A percentile compares a stretch with the other conserved stretches of the same genome.
Evolutionary conservation across 2,113 vertebrate species (phyloP).

Genomic region (Caranx ignobilis): DNA sequence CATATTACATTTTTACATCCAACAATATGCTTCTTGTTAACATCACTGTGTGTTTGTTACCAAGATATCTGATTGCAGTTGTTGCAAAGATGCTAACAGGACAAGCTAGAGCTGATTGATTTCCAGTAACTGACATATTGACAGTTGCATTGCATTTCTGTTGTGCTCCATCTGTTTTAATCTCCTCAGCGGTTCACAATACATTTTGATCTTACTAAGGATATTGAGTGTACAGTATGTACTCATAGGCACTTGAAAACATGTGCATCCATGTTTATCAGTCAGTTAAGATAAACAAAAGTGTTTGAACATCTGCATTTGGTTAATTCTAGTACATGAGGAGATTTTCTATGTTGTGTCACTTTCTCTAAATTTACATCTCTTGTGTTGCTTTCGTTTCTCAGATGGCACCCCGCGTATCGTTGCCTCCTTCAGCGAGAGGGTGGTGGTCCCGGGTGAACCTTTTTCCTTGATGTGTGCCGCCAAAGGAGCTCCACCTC

Average conservation of each 20-base stretch:
- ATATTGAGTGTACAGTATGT: not conserved
- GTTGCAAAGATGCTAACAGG: not conserved
- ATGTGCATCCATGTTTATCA: not conserved
- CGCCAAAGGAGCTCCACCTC: constrained; percentile 95
- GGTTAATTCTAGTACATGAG: not conserved
- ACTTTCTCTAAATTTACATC: not conserved
- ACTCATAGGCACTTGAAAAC: too few species aligned
- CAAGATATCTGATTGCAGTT: not conserved
- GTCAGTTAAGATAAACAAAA: too few species aligned
- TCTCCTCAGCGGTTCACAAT: not conserved
- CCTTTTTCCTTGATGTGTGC: constrained; percentile 97
- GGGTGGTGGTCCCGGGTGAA: constrained; percentile 96
- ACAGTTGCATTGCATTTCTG: not conserved
- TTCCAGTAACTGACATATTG: not conserved
- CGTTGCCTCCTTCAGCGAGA: constrained; percentile 97
- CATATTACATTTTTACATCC: not conserved
- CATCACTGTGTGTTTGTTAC: not conserved
- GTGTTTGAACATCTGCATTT: not conserved
- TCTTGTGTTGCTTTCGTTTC: constrained; percentile 11
- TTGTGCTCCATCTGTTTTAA: not conserved
- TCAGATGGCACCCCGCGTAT: constrained; percentile 97
- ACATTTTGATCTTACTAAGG: not conserved
- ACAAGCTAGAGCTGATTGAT: not conserved
- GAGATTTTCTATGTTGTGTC: not conserved
- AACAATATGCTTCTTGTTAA: not conserved